phyloP scores from a whole-genome alignment of 2,888 invertebrate species.

The Aphelenchoides bicaudatus region DNA sequence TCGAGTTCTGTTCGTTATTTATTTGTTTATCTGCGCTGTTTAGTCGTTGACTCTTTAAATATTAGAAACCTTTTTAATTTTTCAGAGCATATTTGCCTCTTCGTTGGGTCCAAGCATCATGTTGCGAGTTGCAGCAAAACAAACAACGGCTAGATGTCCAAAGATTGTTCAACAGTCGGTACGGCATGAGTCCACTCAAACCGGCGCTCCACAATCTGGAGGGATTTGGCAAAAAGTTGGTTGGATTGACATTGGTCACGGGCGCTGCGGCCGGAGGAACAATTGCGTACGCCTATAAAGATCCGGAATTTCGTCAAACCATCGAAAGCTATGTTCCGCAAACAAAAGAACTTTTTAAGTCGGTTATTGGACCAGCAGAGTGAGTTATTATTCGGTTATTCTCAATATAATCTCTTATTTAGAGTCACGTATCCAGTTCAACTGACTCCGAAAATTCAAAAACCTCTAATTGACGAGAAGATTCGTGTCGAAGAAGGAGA shows the following conservation, averaged over 20 bases:
- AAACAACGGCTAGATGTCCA: conserved; percentile 12
- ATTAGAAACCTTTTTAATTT: background rate
- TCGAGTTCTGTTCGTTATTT: no score
- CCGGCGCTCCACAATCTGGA: conserved; percentile 26
- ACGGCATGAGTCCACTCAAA: conserved; percentile 35
- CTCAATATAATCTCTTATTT: conserved; percentile 3
- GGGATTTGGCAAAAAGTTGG: conserved; percentile 21
- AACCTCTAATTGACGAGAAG: no score
- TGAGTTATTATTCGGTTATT: conserved; percentile 30
- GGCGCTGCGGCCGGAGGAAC: conserved; percentile 46
- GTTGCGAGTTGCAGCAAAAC: conserved; percentile 21
- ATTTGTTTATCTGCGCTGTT: no score
- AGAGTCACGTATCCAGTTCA: no score
- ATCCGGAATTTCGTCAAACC: conserved; percentile 45
- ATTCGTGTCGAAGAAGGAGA: no score
- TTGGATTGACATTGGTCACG: conserved; percentile 8
- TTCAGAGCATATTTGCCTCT: no score
- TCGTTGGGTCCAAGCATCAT: no score
- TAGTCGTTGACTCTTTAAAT: no score
- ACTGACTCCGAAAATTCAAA: no score
- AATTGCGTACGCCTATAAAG: conserved; percentile 48
- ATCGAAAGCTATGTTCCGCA: conserved; percentile 44
- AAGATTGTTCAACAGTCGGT: conserved; percentile 23
- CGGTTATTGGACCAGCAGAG: conserved; percentile 40
- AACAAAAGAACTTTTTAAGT: conserved; percentile 40